These are phyloP conservation scores for Melanotaenia nigrans DNA, from an alignment of 2,797 vertebrate species.

Conservation along the genomic window DNA sequence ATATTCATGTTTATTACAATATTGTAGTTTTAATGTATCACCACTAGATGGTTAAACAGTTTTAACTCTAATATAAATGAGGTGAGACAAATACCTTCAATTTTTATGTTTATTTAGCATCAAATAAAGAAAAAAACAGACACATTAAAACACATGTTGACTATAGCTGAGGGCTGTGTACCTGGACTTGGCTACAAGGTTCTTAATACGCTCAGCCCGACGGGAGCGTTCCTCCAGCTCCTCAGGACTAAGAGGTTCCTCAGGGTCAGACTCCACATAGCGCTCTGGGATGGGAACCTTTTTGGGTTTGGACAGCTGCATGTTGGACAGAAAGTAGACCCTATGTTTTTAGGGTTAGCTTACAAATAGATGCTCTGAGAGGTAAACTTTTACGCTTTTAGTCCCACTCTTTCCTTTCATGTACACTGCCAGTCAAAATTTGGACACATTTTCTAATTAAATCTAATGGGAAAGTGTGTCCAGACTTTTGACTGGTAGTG, in stretches of 20 bases:
- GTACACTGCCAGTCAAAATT: background rate
- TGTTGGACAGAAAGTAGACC: background rate
- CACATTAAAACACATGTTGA: no score
- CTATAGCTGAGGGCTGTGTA: conserved; percentile 42
- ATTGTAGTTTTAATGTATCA: no score
- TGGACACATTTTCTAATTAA: no score
- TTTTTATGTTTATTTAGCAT: no score
- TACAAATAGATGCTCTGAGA: background rate
- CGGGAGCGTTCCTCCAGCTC: conserved; percentile 87
- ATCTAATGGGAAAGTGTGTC: no score
- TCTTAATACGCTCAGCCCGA: conserved; percentile 91
- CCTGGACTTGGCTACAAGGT: conserved; percentile 91
- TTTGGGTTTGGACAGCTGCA: conserved; percentile 89
- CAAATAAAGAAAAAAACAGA: background rate
- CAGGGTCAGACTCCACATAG: conserved; percentile 90
- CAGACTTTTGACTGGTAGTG: no score
- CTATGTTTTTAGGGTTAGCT: background rate
- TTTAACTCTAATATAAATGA: no score
- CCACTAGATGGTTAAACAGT: no score
- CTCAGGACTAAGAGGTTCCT: conserved; percentile 89
- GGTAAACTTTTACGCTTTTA: background rate
- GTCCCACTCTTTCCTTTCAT: background rate
- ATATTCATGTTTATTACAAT: no score
- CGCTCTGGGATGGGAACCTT: conserved; percentile 94
- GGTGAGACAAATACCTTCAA: no score